These are phyloP conservation scores for Chrysocyon brachyurus DNA, from an alignment of 2,797 vertebrate species.

Conservation along the genomic window DNA sequence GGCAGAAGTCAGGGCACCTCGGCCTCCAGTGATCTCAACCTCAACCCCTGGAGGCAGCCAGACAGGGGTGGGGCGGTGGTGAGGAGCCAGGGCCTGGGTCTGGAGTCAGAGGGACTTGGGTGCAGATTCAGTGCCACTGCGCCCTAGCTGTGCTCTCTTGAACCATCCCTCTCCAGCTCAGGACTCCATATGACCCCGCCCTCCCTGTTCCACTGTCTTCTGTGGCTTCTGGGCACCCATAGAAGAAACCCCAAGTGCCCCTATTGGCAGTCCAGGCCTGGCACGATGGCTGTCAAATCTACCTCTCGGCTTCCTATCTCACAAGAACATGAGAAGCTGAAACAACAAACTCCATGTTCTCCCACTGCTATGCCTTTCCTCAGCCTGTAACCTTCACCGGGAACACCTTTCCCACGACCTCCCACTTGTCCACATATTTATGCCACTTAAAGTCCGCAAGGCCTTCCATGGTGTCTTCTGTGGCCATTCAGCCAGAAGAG, in stretches of 20 bases:
- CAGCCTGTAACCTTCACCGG: too few relatives aligned
- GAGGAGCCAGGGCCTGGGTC: not conserved
- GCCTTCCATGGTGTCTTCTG: not conserved
- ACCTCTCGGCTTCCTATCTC: not conserved
- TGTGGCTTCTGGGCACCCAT: not conserved
- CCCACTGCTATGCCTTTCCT: not conserved
- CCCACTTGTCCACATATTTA: not conserved
- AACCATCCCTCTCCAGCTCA: not conserved
- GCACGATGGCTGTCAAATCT: not conserved
- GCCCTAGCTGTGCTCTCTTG: not conserved
- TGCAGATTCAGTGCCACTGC: not conserved
- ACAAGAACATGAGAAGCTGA: not conserved
- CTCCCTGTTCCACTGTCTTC: not conserved
- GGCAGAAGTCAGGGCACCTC: not conserved
- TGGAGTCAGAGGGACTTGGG: not conserved
- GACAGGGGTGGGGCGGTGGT: accelerated
- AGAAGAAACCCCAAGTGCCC: not conserved
- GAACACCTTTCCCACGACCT: not conserved
- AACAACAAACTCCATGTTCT: not conserved
- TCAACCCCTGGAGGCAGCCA: not conserved
- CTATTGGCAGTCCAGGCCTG: not conserved
- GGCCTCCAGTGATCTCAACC: not conserved
- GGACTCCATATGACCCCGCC: not conserved
- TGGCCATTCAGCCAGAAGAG: not conserved
- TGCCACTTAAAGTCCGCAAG: not conserved